Conservation (phyloP, 2,113 vertebrate genomes). For the Xyliphius kryptos region DNA sequence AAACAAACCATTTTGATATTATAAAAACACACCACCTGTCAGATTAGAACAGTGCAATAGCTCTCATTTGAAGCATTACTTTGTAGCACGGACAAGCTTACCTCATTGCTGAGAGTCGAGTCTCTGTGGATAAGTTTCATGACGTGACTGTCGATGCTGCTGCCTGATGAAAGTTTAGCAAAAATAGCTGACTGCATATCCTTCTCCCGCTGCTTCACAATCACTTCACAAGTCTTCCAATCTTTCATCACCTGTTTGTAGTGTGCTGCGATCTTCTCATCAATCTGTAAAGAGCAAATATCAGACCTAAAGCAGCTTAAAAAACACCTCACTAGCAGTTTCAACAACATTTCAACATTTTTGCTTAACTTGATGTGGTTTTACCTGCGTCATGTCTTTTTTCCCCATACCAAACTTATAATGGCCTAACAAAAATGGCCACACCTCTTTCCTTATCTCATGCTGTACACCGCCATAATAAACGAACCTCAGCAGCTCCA, state of each 20-base stretch:
- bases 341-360: no score
- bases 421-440: constrained; percentile 92
- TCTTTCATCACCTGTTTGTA: constrained; percentile 89
- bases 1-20: no score
- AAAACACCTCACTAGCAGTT: no score
- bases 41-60: no score
- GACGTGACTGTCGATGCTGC: constrained; percentile 98
- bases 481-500: constrained; percentile 83
- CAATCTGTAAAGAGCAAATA: constrained; percentile 65
- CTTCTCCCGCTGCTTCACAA: constrained; percentile 87
- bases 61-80: no score
- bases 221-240: constrained; percentile 90
- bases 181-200: constrained; percentile 83
- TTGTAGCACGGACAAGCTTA: no score
- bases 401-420: constrained; percentile 94
- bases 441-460: constrained; percentile 92
- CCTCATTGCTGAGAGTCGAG: constrained; percentile 95
- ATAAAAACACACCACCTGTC: no score
- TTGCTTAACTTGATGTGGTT: no score
- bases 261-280: constrained; percentile 73
- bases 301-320: no score
- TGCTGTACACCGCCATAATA: constrained; percentile 93
- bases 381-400: constrained; percentile 87
- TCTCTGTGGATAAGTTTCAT: constrained; percentile 85
- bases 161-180: constrained; percentile 88